These are phyloP conservation scores for Brachionus plicatilis DNA, from an alignment of 1,140 invertebrate species.

Conservation along the genomic window DNA sequence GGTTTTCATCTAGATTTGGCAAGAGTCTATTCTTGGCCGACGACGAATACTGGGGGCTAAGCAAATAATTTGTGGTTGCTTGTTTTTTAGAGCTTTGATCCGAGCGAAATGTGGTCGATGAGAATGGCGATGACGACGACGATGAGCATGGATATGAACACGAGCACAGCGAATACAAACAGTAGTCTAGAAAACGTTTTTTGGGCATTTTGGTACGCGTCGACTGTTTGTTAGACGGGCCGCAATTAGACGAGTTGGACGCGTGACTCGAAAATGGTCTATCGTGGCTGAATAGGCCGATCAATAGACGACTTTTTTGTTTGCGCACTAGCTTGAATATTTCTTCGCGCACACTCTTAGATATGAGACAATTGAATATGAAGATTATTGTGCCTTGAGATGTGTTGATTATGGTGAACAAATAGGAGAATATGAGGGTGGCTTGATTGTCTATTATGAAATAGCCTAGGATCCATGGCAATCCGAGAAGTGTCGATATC, in stretches of 20 bases:
- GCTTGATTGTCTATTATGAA: constrained; percentile 17
- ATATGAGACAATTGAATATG: constrained; percentile 23
- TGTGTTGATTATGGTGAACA: constrained; percentile 32
- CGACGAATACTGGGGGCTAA: not conserved
- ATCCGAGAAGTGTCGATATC: constrained; percentile 3
- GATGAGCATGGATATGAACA: not conserved
- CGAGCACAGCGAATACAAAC: not conserved
- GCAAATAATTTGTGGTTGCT: not conserved
- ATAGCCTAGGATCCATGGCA: constrained; percentile 29
- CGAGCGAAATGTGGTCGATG: not conserved
- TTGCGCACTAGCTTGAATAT: not conserved
- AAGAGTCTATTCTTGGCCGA: not conserved
- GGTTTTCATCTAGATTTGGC: not conserved
- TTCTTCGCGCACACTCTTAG: constrained; percentile 19
- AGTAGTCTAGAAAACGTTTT: not conserved
- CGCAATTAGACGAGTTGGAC: not conserved
- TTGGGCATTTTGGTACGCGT: not conserved
- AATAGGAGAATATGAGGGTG: constrained; percentile 23
- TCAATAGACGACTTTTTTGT: not conserved
- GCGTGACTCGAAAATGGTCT: not conserved
- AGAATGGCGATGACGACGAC: not conserved
- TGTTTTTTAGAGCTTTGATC: not conserved
- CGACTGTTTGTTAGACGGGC: not conserved
- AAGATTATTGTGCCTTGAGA: constrained; percentile 36
- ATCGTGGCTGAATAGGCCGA: not conserved